These are phyloP conservation scores for Scrobipalpa costella DNA, from an alignment of 2,888 invertebrate genomes.

Conservation along the genomic window DNA sequence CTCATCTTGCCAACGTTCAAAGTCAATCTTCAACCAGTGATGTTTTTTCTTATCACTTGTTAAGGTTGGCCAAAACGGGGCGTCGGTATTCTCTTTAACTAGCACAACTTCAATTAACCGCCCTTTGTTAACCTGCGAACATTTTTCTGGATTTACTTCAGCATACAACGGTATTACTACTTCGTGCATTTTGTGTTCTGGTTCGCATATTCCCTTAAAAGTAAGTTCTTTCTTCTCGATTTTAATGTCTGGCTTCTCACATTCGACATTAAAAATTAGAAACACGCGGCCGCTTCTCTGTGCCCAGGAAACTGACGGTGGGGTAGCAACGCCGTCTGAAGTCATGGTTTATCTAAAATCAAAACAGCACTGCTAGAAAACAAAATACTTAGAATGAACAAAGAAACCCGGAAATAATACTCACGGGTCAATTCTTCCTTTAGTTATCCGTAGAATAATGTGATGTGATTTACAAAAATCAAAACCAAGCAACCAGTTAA, in stretches of 20 bases:
- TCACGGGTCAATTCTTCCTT: neutral
- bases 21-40: conserved; percentile 98
- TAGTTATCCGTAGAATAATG: neutral
- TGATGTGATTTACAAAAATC: neutral
- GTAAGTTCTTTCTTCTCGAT: conserved; percentile 84
- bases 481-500: neutral
- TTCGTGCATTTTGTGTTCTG: conserved; percentile 91
- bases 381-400: neutral
- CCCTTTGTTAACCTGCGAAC: conserved; percentile 84
- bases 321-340: conserved; percentile 47
- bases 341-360: conserved; percentile 45
- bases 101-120: conserved; percentile 87
- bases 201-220: conserved; percentile 92
- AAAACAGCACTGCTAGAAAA: neutral
- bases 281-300: conserved; percentile 90
- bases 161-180: conserved; percentile 91
- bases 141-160: conserved; percentile 91
- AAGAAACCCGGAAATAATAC: neutral
- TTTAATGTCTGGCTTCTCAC: conserved; percentile 90
- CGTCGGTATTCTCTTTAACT: conserved; percentile 83
- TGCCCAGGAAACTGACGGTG: conserved; percentile 95
- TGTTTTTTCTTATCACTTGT: conserved; percentile 93
- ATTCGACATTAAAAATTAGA: conserved; percentile 93
- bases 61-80: conserved; percentile 92
- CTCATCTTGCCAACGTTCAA: conserved; percentile 98